Conservation (phyloP, 1,140 invertebrate species). For the Sipha flava region DNA sequence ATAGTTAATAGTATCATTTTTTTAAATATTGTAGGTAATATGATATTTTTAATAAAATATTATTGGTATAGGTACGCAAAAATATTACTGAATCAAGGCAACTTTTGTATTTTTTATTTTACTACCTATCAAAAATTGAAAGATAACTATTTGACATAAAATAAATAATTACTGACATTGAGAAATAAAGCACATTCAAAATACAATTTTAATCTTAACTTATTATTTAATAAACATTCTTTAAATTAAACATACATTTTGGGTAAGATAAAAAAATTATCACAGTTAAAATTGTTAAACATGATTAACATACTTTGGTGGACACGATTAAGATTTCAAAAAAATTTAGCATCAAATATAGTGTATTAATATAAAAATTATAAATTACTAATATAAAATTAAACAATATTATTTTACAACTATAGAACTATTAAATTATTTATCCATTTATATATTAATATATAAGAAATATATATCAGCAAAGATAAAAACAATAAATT, state of each 20-base stretch:
- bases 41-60: no score
- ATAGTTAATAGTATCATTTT: no score
- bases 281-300: slow-evolving; percentile 11
- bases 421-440: no score
- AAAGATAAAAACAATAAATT: no score
- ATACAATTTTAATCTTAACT: background rate
- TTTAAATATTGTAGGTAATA: no score
- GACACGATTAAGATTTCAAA: background rate
- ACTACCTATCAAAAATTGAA: background rate
- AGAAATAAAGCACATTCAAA: background rate
- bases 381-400: no score
- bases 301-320: slow-evolving; percentile 7
- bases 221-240: background rate
- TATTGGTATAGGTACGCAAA: no score
- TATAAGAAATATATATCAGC: no score
- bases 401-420: no score
- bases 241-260: background rate
- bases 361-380: background rate
- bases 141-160: background rate
- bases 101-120: background rate
- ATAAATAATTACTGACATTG: background rate
- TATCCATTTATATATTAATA: no score
- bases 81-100: no score
- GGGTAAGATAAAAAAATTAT: slow-evolving; percentile 7
- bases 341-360: slow-evolving; percentile 1